phyloP scores from a whole-genome alignment of 64 coral and sea anemone species.

The Dendronephthya gigantea region DNA sequence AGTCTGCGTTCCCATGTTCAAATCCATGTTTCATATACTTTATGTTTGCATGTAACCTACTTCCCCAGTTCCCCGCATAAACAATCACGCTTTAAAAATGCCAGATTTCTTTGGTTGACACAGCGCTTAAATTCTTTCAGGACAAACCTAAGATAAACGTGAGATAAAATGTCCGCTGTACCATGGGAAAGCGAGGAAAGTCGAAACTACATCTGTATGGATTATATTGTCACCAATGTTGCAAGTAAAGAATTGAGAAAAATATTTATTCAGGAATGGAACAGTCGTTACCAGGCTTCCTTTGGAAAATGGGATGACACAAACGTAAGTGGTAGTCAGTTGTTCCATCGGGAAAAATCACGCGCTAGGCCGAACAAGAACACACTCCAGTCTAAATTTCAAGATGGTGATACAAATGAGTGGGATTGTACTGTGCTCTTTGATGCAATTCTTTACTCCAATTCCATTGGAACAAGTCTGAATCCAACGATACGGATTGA shows the following conservation, averaged over 20 bases:
- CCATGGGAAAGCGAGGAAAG: no score
- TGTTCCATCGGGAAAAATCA: slow-evolving; percentile 1
- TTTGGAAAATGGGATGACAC: slow-evolving; percentile 23
- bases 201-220: no score
- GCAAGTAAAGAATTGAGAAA: neutral
- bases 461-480: neutral
- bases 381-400: neutral
- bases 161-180: no score
- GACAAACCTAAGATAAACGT: no score
- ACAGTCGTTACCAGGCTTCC: neutral
- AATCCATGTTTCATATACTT: no score
- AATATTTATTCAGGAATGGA: slow-evolving; percentile 25
- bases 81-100: no score
- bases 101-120: no score
- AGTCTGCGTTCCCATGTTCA: no score
- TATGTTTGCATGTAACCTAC: no score
- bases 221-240: no score
- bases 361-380: neutral
- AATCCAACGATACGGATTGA: neutral
- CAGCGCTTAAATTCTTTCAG: no score
- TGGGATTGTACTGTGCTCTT: slow-evolving; percentile 34
- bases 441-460: slow-evolving; percentile 23
- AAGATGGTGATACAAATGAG: neutral
- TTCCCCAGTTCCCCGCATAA: no score
- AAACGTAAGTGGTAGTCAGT: neutral